A percentile compares a stretch with the other conserved stretches of the same genome.
phyloP scores from a whole-genome alignment of 2,113 vertebrate genomes.

The Coptodon bakossiorum region DNA sequence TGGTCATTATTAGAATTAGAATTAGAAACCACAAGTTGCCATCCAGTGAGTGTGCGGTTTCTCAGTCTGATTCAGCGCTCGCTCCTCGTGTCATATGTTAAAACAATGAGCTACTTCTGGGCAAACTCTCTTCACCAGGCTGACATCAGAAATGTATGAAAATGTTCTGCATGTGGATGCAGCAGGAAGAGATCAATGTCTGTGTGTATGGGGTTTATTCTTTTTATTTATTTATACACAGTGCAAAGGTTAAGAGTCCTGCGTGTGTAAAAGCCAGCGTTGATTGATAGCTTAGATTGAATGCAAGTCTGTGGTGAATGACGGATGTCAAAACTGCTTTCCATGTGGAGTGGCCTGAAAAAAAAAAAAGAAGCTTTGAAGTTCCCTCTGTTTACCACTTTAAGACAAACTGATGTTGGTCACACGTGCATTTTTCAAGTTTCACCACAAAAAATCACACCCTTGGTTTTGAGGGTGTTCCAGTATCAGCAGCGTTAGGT shows the following conservation, averaged over 20 bases:
- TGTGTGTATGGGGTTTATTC: not conserved
- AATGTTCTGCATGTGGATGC: not conserved
- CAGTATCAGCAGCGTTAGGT: not conserved
- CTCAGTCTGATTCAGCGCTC: not conserved
- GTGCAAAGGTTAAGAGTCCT: not conserved
- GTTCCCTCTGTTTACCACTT: not conserved
- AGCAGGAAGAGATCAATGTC: not conserved
- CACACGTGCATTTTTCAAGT: not conserved
- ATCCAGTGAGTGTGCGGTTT: not conserved
- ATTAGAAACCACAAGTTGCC: not conserved
- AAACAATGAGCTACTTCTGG: not conserved
- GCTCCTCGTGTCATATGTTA: not conserved
- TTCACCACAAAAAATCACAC: not conserved
- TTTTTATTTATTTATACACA: not conserved
- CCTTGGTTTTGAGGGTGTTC: not conserved
- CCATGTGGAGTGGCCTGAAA: not conserved
- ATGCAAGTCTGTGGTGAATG: not conserved
- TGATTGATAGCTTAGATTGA: not conserved
- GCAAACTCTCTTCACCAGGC: not conserved
- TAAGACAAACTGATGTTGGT: not conserved
- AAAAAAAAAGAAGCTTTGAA: not conserved
- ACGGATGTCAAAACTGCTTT: not conserved
- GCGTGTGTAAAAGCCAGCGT: not conserved
- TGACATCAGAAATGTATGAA: not conserved
- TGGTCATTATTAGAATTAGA: not conserved